phyloP scores from a whole-genome alignment of 2,888 invertebrate genomes.

The Lacanobia wlatinum region DNA sequence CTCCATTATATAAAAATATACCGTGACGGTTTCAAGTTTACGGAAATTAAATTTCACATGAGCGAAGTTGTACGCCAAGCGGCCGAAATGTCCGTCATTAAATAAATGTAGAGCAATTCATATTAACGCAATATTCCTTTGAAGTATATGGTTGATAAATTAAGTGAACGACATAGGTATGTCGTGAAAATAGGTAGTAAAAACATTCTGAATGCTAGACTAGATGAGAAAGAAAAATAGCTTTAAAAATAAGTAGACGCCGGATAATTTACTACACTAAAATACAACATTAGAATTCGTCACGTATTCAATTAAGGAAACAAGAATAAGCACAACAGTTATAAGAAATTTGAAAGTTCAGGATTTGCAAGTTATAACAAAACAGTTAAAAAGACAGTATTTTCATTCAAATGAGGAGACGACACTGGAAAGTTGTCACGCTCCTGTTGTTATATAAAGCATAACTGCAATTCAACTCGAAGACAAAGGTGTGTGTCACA shows the following conservation, averaged over 20 bases:
- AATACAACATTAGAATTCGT: slow-evolving; percentile 34
- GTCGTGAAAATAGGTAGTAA: slow-evolving; percentile 41
- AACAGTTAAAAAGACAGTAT: slow-evolving; percentile 68
- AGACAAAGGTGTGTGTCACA: slow-evolving; percentile 85
- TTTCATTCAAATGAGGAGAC: slow-evolving; percentile 77
- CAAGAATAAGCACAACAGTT: slow-evolving; percentile 50
- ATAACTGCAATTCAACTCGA: slow-evolving; percentile 86
- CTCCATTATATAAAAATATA: slow-evolving; percentile 45
- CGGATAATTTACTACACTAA: slow-evolving; percentile 28
- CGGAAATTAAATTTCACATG: slow-evolving; percentile 56
- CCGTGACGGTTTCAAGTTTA: slow-evolving; percentile 44
- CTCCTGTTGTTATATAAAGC: slow-evolving; percentile 87
- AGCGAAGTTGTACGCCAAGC: slow-evolving; percentile 43
- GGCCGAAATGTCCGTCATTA: slow-evolving; percentile 52
- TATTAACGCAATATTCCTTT: slow-evolving; percentile 52
- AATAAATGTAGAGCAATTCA: slow-evolving; percentile 56
- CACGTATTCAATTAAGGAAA: slow-evolving; percentile 36
- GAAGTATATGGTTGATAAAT: slow-evolving; percentile 54
- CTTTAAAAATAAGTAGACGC: slow-evolving; percentile 33
- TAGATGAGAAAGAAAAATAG: slow-evolving; percentile 23
- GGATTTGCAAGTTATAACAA: slow-evolving; percentile 74
- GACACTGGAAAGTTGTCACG: slow-evolving; percentile 85
- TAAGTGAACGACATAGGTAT: slow-evolving; percentile 44
- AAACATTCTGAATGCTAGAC: slow-evolving; percentile 42
- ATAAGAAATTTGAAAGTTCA: slow-evolving; percentile 71